Base-by-base conservation (phyloP, 2,113 vertebrate genomes). In the Lycaon pictus region DNA sequence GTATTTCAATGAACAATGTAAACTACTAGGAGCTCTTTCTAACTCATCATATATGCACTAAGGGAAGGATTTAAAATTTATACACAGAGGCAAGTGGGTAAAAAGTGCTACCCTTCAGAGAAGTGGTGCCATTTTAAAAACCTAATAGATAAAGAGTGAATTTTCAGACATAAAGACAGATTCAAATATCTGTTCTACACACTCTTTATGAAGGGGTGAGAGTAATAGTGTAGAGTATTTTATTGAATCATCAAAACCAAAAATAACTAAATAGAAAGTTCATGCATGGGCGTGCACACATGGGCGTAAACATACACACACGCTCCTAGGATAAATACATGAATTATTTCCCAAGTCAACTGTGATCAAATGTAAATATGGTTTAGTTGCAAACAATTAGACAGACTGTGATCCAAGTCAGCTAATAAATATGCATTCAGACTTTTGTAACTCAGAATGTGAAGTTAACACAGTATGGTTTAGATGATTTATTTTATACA, bases 61-160 rank as follows among this genome's bases (percentile, higher is more conserved):
- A 90, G 12, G 85, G 88, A 93, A 88, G 10, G 3, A 79, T 74
- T 85, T 96, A 79, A 81, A 83, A 88, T 81, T 19, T 90, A 48
- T 35, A 84, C 19, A 89, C 9, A 10, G 5, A 93, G 32, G 17
- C 32, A 96, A 74, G 10, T 76, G 13, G 23, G 23, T 95, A 69
- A 93, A 63, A 74, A 27, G 2, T 80, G 65, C 20, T 84, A 1
- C 22, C 19, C 51, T 89, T 97, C 15, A 74, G 19, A 96, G 16
- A 17, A 60, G 5, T 19, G 48, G 5, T 58, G 32, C 62, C 8
- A 43, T 89, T 84, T 81, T 92, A 76, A 79, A 37, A 48, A 67
- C 2, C 20, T 35, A 60, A 93, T 88, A 86, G 27, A 89, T 90
- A 43, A 65, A 48, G 1, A 51, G 1, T 91, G 0, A 5, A 51